Percentiles rank a stretch among this genome's conserved stretches.
Evolutionary conservation across 37 sponge, comb jelly and placozoan species (phyloP).

Genomic region (Sycon ciliatum): DNA sequence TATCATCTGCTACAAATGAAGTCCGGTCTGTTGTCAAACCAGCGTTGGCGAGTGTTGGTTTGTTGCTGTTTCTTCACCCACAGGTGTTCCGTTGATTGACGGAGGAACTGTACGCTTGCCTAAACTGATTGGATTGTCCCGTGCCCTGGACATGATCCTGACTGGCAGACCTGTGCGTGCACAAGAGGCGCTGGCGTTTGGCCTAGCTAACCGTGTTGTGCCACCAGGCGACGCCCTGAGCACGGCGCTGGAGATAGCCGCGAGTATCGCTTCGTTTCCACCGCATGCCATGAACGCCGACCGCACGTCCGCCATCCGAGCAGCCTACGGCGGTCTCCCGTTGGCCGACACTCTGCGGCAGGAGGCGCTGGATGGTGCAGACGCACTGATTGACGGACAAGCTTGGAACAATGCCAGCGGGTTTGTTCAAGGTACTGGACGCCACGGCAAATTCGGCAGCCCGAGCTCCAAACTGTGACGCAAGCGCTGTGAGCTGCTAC

Average conservation of each 20-base stretch:
- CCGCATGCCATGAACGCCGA: slow-evolving; percentile 47
- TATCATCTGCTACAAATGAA: no score
- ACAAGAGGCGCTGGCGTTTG: slow-evolving; percentile 39
- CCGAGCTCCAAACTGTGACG: no score
- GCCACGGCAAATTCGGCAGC: no score
- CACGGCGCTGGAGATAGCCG: slow-evolving; percentile 38
- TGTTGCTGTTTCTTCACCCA: background rate
- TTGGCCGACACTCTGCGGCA: slow-evolving; percentile 16
- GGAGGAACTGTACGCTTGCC: slow-evolving; percentile 62
- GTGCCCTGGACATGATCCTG: slow-evolving; percentile 63
- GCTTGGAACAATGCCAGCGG: no score
- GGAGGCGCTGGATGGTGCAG: no score
- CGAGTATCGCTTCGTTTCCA: slow-evolving; percentile 44
- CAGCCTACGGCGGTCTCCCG: slow-evolving; percentile 1
- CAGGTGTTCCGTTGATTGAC: slow-evolving; percentile 66
- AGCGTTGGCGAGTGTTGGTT: no score
- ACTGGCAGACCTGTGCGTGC: slow-evolving; percentile 54
- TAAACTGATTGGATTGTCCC: slow-evolving; percentile 53
- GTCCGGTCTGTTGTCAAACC: no score
- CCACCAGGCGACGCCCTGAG: slow-evolving; percentile 28
- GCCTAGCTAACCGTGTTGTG: slow-evolving; percentile 53
- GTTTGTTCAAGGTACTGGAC: no score
- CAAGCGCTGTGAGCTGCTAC: no score
- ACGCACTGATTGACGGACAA: no score
- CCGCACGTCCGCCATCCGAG: slow-evolving; percentile 25